Conservation (phyloP, 64 coral and sea anemone genomes). For the Acropora tenuis region DNA sequence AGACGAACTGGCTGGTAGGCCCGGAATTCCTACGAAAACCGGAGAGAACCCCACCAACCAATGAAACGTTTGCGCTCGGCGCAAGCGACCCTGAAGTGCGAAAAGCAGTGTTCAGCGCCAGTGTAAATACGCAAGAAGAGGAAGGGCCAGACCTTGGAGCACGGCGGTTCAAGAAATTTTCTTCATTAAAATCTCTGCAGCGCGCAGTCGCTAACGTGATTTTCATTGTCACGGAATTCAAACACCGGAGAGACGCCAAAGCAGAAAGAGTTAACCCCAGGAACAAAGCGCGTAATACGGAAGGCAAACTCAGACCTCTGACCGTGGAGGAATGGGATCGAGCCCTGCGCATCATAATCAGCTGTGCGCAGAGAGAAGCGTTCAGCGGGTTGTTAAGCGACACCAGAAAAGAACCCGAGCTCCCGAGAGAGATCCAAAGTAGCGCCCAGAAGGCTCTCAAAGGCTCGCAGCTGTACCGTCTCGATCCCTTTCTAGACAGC, state of each 20-base stretch:
- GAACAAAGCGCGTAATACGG: not conserved
- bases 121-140: not conserved
- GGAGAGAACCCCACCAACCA: not conserved
- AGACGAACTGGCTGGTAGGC: not conserved
- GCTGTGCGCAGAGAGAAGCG: conserved; percentile 1
- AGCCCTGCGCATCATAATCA: conserved; percentile 11
- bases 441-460: too few species aligned
- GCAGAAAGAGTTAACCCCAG: not conserved
- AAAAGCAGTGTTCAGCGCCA: not conserved
- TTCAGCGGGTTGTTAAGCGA: not conserved
- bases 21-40: not conserved
- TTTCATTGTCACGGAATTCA: not conserved
- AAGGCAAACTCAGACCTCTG: conserved; percentile 10
- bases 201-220: too few species aligned
- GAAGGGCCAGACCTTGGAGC: conserved; percentile 11
- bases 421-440: too few species aligned
- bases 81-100: conserved; percentile 10
- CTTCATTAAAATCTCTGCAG: not conserved
- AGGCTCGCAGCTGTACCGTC: conserved; percentile 19
- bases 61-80: not conserved
- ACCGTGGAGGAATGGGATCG: not conserved
- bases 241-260: not conserved
- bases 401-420: not conserved
- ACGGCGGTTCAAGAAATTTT: not conserved
- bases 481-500: conserved; percentile 10